Conservation (phyloP, 2,797 vertebrate species). For the Platyrinchus mystaceus region DNA sequence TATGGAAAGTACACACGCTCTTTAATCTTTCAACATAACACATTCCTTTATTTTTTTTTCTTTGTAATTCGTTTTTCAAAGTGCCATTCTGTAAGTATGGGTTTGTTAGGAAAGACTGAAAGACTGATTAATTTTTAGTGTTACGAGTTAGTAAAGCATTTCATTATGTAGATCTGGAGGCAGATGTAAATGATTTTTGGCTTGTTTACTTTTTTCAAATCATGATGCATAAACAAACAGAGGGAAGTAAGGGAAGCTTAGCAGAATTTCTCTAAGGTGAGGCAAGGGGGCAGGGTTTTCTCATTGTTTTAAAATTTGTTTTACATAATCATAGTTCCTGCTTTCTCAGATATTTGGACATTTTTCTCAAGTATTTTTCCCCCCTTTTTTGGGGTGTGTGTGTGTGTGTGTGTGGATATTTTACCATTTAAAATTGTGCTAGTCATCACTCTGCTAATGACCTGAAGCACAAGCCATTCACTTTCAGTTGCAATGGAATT, state of each 20-base stretch:
- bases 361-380: background rate
- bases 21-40: background rate
- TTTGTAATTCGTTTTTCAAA: background rate
- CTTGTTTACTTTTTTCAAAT: background rate
- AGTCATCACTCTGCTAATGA: background rate
- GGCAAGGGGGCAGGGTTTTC: background rate
- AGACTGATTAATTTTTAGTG: background rate
- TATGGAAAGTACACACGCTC: background rate
- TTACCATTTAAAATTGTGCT: background rate
- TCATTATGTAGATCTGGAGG: background rate
- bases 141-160: background rate
- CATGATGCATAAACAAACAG: accelerated
- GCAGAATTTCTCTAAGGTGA: background rate
- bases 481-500: background rate
- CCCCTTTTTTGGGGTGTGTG: background rate
- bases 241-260: background rate
- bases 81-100: background rate
- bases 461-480: background rate
- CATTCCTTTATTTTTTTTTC: background rate
- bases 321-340: background rate
- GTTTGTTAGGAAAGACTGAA: conserved; percentile 8
- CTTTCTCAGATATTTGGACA: background rate
- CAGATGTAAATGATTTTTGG: background rate
- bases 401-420: background rate
- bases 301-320: background rate